Base-by-base conservation (phyloP, 1,140 invertebrate genomes). In the Ganaspis sp. region DNA sequence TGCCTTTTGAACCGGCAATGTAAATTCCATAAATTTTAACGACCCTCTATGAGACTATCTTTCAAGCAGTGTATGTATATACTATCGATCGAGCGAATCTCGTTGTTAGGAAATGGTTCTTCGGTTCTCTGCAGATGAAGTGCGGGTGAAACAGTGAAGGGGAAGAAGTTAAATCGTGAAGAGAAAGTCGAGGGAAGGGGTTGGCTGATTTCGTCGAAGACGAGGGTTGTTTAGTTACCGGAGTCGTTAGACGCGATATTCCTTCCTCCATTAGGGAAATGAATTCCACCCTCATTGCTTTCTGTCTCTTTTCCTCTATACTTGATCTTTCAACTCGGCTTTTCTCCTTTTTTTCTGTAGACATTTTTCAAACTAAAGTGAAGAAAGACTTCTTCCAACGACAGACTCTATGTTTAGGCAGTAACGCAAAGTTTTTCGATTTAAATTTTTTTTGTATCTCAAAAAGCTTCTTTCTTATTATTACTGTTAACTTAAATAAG, bases 261-360 rank as follows among this genome's bases (percentile, higher is more conserved):
- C 75, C 80, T 82, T 77, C 75, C 74, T 78, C 81, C 81, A 82
- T 82, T 82, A 79, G 76, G 78, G 74, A 79, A 82, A 79, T 82
- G 77, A 82, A 82, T 82, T 79, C 74, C 49, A 70, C 73, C 76
- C 75, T 74, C 40, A 73, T 74, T 77, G 38, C 21, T 70, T 34
- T 69, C 19, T 45, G 12, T 53, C 34, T 37, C 72, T 29, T 34
- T 12, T 1, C 12, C 23, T 12, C 40, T 12, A 5, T 42, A 0
- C 21, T 11, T 19, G 5, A 12, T 34, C 23, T 17, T 12, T 42
- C 8, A 19, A 11, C 17, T 9, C 9, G 37, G 23, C 6, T 21
- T 23, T 12, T 40, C 9, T 11, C 2, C 19, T 58, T 23, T 58
- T 23, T 21, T 23, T 23, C 2, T 19, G 8, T 21, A 9, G 2